Conservation (phyloP, 2,888 invertebrate species). For the Phalangium opilio region DNA sequence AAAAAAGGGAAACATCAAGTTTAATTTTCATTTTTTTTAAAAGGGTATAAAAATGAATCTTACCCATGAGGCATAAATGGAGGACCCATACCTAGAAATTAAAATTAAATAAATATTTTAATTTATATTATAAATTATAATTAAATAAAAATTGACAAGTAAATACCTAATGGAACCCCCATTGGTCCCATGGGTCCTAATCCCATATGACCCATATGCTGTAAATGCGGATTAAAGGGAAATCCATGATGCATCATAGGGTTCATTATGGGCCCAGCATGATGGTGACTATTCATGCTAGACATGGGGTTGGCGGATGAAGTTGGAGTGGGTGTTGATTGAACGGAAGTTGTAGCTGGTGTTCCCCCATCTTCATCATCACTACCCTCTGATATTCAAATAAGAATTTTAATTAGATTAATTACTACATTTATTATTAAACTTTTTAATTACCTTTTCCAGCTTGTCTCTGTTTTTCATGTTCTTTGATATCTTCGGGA, state of each 20-base stretch:
- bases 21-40: no score
- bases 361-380: slow-evolving; percentile 10
- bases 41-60: no score
- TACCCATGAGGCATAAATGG: slow-evolving; percentile 20
- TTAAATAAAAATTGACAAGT: no score
- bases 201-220: no score
- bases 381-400: slow-evolving; percentile 4
- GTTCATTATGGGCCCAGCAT: no score
- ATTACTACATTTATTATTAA: neutral
- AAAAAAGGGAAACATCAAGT: no score
- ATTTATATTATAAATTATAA: slow-evolving; percentile 5
- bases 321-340: no score
- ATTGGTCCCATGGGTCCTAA: slow-evolving; percentile 35
- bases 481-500: slow-evolving; percentile 79
- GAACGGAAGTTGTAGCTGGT: slow-evolving; percentile 1
- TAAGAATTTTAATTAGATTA: neutral
- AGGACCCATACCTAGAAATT: slow-evolving; percentile 13
- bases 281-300: no score
- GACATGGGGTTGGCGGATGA: no score
- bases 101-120: neutral
- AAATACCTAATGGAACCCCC: slow-evolving; percentile 39
- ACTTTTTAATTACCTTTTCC: slow-evolving; percentile 11
- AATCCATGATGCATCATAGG: no score
- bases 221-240: no score
- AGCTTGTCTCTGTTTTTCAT: slow-evolving; percentile 62